A percentile compares a stretch with the other conserved stretches of the same genome.
Evolutionary conservation across 1,140 invertebrate genomes (phyloP).

Genomic region (Pseudomyrmex concolor): DNA sequence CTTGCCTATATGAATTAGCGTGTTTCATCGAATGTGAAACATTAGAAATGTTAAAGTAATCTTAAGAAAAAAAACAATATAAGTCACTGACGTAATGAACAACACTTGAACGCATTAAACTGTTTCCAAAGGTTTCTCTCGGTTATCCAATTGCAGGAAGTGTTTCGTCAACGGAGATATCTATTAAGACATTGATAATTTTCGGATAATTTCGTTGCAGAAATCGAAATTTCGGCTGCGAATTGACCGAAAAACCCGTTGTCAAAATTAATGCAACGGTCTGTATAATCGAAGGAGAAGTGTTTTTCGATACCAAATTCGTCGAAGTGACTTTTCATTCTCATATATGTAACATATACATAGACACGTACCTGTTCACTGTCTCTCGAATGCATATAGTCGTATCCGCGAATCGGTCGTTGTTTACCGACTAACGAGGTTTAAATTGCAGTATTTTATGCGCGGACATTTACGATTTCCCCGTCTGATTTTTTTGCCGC

Average conservation of each 20-base stretch:
- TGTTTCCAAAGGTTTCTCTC: neutral
- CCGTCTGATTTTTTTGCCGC: slow-evolving; percentile 23
- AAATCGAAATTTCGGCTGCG: neutral
- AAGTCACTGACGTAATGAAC: neutral
- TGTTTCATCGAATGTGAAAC: neutral
- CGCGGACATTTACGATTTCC: slow-evolving; percentile 14
- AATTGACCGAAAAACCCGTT: too few relatives aligned
- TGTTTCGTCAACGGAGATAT: neutral
- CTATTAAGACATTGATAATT: neutral
- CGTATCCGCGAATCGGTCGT: slow-evolving; percentile 1
- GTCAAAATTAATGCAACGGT: neutral
- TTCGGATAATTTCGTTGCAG: neutral
- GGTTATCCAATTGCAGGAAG: neutral
- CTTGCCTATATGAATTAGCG: neutral
- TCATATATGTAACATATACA: neutral
- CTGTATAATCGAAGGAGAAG: neutral
- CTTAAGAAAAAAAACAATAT: neutral
- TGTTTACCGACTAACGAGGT: slow-evolving; percentile 26
- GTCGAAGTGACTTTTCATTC: slow-evolving; percentile 2
- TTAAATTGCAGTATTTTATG: slow-evolving; percentile 44
- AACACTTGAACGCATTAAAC: neutral
- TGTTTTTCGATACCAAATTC: neutral
- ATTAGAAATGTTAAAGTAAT: too few relatives aligned
- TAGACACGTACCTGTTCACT: too few relatives aligned
- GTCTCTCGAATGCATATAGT: slow-evolving; percentile 2